Conservation (phyloP, 2,113 vertebrate genomes). For the Pelecanoides urinatrix region DNA sequence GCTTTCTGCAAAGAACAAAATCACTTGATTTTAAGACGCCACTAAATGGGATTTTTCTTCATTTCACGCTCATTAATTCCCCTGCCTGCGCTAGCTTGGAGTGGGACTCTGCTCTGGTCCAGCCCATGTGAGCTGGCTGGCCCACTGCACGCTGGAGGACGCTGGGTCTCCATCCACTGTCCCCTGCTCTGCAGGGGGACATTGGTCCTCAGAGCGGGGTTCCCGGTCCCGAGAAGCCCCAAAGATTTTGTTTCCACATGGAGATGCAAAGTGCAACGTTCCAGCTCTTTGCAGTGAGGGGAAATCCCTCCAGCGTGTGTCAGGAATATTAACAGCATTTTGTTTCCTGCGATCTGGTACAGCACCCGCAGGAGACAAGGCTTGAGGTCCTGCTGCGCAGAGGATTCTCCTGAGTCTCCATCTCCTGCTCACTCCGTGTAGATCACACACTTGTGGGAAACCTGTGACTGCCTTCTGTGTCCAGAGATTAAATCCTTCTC, state of each 20-base stretch:
- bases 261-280: background rate
- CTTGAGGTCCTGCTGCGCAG: background rate
- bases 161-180: background rate
- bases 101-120: background rate
- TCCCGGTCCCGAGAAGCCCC: background rate
- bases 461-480: background rate
- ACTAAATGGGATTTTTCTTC: background rate
- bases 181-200: accelerated
- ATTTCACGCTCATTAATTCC: constrained; percentile 20
- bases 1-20: background rate
- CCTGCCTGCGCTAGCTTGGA: background rate
- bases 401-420: background rate
- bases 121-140: accelerated
- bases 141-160: background rate
- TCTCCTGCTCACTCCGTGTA: background rate
- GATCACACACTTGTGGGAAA: background rate
- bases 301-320: background rate
- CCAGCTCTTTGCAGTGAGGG: background rate
- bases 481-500: background rate
- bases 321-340: background rate
- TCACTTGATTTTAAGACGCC: background rate
- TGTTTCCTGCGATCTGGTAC: background rate
- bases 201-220: background rate
- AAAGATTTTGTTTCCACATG: accelerated
- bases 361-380: background rate